These are phyloP conservation scores for Atherinosoma microstoma DNA, from an alignment of 2,797 vertebrate species.

Conservation along the genomic window DNA sequence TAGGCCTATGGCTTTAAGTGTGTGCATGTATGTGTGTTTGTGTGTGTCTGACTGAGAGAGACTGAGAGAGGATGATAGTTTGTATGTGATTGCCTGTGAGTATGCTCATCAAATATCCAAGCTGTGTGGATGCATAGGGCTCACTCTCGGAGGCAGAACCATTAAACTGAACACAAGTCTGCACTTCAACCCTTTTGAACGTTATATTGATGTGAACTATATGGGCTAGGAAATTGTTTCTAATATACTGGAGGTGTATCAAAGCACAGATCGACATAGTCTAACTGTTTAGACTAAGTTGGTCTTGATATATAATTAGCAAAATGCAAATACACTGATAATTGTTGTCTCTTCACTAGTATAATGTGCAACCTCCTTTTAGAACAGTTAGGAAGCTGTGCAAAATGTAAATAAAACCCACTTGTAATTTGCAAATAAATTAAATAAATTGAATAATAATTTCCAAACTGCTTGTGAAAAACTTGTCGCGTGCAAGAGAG, in stretches of 20 bases:
- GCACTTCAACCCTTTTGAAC: neutral
- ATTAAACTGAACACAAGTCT: conserved; percentile 9
- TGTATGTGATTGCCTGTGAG: conserved; percentile 20
- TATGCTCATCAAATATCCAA: conserved; percentile 7
- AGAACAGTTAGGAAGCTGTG: no score
- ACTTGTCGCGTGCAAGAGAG: no score
- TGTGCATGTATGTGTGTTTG: conserved; percentile 13
- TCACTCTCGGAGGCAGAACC: neutral
- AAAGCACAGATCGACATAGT: neutral
- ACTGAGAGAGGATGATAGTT: neutral
- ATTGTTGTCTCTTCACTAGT: no score
- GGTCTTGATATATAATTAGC: neutral
- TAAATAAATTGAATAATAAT: no score
- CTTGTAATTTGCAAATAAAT: no score
- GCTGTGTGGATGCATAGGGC: neutral
- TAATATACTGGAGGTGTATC: neutral
- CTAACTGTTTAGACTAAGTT: neutral
- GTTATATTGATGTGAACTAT: neutral
- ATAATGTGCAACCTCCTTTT: no score
- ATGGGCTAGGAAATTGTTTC: neutral
- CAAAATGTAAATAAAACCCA: no score
- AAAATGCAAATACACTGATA: neutral
- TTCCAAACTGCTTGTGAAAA: no score
- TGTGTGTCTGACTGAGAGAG: conserved; percentile 17
- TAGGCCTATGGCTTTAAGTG: conserved; percentile 6